Percentiles rank a stretch among this genome's conserved stretches.
These are phyloP conservation scores for Nannoperca obscura DNA, from an alignment of 2,797 vertebrate species.

Conservation along the genomic window DNA sequence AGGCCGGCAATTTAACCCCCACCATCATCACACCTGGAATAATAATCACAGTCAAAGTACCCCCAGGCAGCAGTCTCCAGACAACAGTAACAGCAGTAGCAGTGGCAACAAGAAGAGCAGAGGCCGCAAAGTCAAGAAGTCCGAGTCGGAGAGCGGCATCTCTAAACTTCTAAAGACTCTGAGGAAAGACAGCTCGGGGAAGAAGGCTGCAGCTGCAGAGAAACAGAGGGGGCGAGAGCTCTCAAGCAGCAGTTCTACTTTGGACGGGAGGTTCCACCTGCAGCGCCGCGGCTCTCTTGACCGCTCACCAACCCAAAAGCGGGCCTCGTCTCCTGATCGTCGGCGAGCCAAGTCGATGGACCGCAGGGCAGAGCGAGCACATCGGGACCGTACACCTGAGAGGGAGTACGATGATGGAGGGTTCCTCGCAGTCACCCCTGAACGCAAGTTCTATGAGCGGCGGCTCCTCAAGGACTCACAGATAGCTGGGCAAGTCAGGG, in stretches of 20 bases:
- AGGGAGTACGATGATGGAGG: constrained; percentile 82
- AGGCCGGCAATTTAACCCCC: constrained; percentile 78
- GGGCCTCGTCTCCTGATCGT: constrained; percentile 88
- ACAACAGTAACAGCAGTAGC: constrained; percentile 77
- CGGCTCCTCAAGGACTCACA: constrained; percentile 78
- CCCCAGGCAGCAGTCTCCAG: constrained; percentile 88
- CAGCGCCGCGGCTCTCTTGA: constrained; percentile 91
- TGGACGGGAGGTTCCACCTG: constrained; percentile 70
- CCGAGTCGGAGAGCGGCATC: constrained; percentile 87
- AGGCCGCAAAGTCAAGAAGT: constrained; percentile 86
- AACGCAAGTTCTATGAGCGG: constrained; percentile 76
- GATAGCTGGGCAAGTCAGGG: constrained; percentile 69
- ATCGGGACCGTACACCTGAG: constrained; percentile 90
- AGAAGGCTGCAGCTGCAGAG: constrained; percentile 83
- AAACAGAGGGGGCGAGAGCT: constrained; percentile 84
- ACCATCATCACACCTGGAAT: constrained; percentile 91
- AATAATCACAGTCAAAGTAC: constrained; percentile 88
- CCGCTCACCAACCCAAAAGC: constrained; percentile 87
- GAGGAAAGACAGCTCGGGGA: constrained; percentile 87
- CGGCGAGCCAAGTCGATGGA: constrained; percentile 88
- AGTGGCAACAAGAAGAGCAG: constrained; percentile 81
- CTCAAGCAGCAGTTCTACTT: constrained; percentile 81
- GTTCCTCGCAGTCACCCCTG: constrained; percentile 81
- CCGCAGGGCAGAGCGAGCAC: constrained; percentile 80
- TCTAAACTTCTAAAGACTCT: constrained; percentile 87